Evolutionary conservation across 2,797 vertebrate genomes (phyloP).

Genomic region (Betta splendens): DNA sequence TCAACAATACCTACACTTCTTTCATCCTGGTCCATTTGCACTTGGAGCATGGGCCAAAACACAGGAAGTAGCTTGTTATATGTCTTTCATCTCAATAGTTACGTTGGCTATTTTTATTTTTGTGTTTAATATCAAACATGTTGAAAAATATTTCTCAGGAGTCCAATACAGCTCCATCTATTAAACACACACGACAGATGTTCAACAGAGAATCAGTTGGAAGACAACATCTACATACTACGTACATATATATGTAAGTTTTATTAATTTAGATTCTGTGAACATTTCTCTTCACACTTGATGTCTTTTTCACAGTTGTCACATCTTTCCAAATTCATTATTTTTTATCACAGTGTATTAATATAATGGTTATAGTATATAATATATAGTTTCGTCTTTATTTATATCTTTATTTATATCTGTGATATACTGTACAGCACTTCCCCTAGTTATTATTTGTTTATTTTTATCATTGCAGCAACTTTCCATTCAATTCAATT

Average conservation of each 20-base stretch:
- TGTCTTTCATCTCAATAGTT: not conserved
- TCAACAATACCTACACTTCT: not conserved
- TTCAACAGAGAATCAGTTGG: not conserved
- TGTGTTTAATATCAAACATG: too few species aligned
- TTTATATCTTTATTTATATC: too few species aligned
- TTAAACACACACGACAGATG: not conserved
- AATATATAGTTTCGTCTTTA: too few species aligned
- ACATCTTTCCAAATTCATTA: not conserved
- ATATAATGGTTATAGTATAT: too few species aligned
- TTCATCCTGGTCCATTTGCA: conserved; percentile 15
- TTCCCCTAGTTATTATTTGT: too few species aligned
- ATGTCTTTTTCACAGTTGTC: not conserved
- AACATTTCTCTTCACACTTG: not conserved
- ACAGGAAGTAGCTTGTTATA: conserved; percentile 22
- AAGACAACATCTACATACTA: too few species aligned
- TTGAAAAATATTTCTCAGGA: not conserved
- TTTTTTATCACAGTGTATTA: too few species aligned
- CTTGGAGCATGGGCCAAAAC: not conserved
- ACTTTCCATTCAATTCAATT: too few species aligned
- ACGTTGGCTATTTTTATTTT: too few species aligned
- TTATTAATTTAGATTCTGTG: not conserved
- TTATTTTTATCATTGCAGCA: too few species aligned
- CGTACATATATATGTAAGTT: too few species aligned
- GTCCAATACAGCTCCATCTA: not conserved
- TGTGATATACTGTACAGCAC: too few species aligned